These are phyloP conservation scores for Drosophila obscura DNA, from an alignment of 1,140 invertebrate species.

Conservation along the genomic window DNA sequence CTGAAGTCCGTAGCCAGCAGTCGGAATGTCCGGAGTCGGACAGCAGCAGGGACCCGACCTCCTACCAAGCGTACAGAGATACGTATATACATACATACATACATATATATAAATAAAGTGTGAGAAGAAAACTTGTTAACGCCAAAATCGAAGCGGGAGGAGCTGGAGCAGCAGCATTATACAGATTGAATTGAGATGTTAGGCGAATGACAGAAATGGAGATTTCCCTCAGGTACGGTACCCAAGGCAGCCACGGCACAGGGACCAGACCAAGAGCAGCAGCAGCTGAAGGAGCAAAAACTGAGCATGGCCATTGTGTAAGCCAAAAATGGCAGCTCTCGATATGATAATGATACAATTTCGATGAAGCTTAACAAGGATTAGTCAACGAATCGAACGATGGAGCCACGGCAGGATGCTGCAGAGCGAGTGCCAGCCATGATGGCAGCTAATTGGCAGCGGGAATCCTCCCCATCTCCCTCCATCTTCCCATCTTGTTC, in stretches of 20 bases:
- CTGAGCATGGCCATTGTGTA: slow-evolving; percentile 42
- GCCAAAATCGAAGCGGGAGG: slow-evolving; percentile 50
- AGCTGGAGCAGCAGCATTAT: slow-evolving; percentile 14
- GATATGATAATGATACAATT: slow-evolving; percentile 83
- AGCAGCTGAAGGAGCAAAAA: neutral
- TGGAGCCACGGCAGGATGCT: neutral
- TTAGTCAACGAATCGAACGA: slow-evolving; percentile 34
- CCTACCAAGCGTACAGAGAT: slow-evolving; percentile 22
- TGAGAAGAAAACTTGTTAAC: slow-evolving; percentile 72
- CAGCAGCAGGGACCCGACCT: too few species aligned
- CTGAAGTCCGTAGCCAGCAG: neutral
- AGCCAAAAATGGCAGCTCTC: slow-evolving; percentile 65
- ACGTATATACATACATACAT: too few species aligned
- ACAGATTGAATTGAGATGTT: slow-evolving; percentile 54
- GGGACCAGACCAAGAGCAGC: neutral
- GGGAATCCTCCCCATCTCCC: slow-evolving; percentile 16
- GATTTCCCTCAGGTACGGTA: slow-evolving; percentile 71
- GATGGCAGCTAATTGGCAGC: slow-evolving; percentile 75
- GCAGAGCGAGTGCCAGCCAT: slow-evolving; percentile 39
- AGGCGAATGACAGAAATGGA: slow-evolving; percentile 39
- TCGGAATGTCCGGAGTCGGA: slow-evolving; percentile 2
- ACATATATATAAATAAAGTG: slow-evolving; percentile 32
- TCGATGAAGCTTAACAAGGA: slow-evolving; percentile 75
- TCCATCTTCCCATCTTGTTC: neutral
- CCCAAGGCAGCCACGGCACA: neutral